Evolutionary conservation across 2,797 vertebrate species (phyloP), one percentile per base, ranked within the genome.

Genomic region (Acestrorhynchus altus): DNA sequence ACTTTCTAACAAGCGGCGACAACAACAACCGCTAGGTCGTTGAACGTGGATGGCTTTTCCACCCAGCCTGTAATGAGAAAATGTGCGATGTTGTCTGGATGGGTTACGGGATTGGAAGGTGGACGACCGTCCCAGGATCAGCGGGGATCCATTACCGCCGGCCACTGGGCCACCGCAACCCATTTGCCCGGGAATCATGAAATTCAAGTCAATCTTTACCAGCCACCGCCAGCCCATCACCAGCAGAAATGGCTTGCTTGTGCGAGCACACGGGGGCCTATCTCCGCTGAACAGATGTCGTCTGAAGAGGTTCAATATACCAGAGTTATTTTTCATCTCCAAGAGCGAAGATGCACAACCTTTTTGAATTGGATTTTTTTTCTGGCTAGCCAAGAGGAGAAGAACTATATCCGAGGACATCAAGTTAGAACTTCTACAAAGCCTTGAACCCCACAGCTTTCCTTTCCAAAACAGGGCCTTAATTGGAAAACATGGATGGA

Each of bases 71-170:
- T 93, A 94, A 94, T 93, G 89, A 91, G 91, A 92, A 93, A 92
- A 39, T 87, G 90, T 88, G 87, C 77, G 82, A 89, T 90, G 90
- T 78, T 60, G 57, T 91, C 89, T 84, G 91, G 90, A 91, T 87
- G 87, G 91, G 92, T 92, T 91, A 91, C 85, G 83, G 90, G 90
- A 92, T 92, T 88, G 91, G 86, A 88, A 91, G 86, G 89, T 57
- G 92, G 86, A 90, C 86, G 90, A 88, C 90, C 90, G 92, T 91
- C 86, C 89, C 89, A 86, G 88, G 86, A 92, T 89, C 90, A 80
- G 92, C 90, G 88, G 92, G 93, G 92, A 92, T 93, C 93, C 92
- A 95, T 94, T 94, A 93, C 90, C 79, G 82, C 87, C 84, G 88
- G 90, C 90, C 90, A 89, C 82, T 86, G 83, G 79, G 84, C 88